These are phyloP conservation scores for Gryllus longicercus DNA, from an alignment of 2,888 invertebrate genomes.

Conservation along the genomic window DNA sequence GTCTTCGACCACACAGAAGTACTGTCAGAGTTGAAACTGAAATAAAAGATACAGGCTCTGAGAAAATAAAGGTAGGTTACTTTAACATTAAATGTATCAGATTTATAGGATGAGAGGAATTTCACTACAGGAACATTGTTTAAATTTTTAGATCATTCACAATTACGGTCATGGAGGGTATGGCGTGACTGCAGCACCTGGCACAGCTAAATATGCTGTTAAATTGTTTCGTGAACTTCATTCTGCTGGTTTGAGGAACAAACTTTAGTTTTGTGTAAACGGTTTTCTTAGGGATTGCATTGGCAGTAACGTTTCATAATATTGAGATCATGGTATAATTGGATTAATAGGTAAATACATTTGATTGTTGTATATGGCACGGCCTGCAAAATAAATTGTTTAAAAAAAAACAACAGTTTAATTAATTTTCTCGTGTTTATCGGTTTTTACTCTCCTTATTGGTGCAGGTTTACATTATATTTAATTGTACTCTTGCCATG, in stretches of 20 bases:
- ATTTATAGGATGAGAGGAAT: neutral
- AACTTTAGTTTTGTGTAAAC: conserved; percentile 18
- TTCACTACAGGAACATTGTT: neutral
- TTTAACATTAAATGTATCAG: neutral
- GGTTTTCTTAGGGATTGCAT: neutral
- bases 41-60: conserved; percentile 39
- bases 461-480: too few species aligned
- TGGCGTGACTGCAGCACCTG: conserved; percentile 86
- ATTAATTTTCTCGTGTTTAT: too few species aligned
- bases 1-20: conserved; percentile 75
- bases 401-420: too few species aligned
- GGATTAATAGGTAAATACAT: too few species aligned
- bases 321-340: too few species aligned
- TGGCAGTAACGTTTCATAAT: too few species aligned
- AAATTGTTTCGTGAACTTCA: conserved; percentile 59
- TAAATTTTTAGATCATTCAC: conserved; percentile 66
- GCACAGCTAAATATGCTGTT: conserved; percentile 76
- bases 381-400: too few species aligned
- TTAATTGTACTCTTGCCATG: too few species aligned
- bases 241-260: conserved; percentile 25
- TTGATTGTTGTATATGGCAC: too few species aligned
- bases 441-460: too few species aligned
- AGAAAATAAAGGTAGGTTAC: conserved; percentile 33
- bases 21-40: conserved; percentile 71
- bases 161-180: conserved; percentile 96